Base-by-base conservation (phyloP, 2,797 vertebrate species). In the Peromyscus melanophrys region DNA sequence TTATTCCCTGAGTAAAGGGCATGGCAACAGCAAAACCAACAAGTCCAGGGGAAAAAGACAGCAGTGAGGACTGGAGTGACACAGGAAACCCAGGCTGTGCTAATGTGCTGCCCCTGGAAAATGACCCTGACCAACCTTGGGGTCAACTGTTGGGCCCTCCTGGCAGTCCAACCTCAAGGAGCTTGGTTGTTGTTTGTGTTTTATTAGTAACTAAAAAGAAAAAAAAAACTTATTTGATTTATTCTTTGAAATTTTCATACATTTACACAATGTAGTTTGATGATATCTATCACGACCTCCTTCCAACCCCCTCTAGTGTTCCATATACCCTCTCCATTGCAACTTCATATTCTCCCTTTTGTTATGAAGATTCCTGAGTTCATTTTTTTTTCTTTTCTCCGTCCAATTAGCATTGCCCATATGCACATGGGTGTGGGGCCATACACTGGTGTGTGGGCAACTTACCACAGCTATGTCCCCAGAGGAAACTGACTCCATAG, bases 301-400 rank as follows among this genome's bases (percentile, higher is more conserved):
- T 65, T 65, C 2, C 10, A 49, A 31, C 27, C 34, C 0, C 40
- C 9, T 10, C 2, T 23, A 34, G 11, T 2, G 0, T 11, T 65
- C 59, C 17, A 29, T 34, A 65, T 1, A 29, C 43, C 46, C 4
- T 23, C 10, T 84, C 29, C 29, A 49, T 49, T 2, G 17, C 61
- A 49, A 65, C 17, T 65, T 12, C 29, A 23, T 14, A 11, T 8
- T 34, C 17, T 65, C 21, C 55, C 27, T 23, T 65, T 7, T 46
- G 61, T 34, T 65, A 84, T 23, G 43, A 23, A 84, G 40, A 43
- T 65, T 65, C 40, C 40, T 2, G 61, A 65, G 61, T 65, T 10
- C 49, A 49, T 49, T 49, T 49, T 49, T 43, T 49, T 49, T 49
- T 49, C 49, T 49, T 49, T 49, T 49, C 49, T 11, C 49, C 23